These are phyloP conservation scores for Hippasteria phrygiana DNA, from an alignment of 53 echinoderm and acorn worm species.

Conservation along the genomic window DNA sequence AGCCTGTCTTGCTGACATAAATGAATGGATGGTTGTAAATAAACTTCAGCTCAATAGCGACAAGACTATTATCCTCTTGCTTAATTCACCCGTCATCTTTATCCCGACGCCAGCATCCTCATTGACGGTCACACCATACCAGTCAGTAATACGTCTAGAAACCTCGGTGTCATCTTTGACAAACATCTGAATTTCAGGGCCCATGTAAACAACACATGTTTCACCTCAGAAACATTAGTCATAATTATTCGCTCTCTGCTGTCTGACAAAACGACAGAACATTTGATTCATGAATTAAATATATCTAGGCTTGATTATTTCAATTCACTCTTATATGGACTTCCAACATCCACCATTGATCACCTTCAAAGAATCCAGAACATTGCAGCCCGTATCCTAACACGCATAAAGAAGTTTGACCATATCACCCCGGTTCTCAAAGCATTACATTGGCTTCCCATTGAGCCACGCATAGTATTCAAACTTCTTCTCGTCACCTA, in stretches of 20 bases:
- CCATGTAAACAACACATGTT: background rate
- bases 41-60: conserved; percentile 24
- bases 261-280: background rate
- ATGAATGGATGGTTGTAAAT: conserved; percentile 19
- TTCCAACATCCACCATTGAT: conserved; percentile 7
- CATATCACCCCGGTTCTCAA: background rate
- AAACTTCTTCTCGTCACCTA: conserved; percentile 11
- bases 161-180: conserved; percentile 8
- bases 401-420: conserved; percentile 14
- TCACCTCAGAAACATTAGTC: too few species aligned
- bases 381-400: conserved; percentile 12
- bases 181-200: background rate
- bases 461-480: conserved; percentile 9
- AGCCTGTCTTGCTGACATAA: conserved; percentile 9
- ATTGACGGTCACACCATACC: background rate
- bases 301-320: background rate
- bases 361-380: conserved; percentile 21
- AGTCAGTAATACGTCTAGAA: background rate
- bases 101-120: background rate
- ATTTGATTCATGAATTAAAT: background rate
- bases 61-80: conserved; percentile 1
- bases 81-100: background rate
- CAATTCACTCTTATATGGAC: conserved; percentile 14
- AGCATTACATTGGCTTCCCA: conserved; percentile 27
- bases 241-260: background rate